phyloP scores from a whole-genome alignment of 1,140 invertebrate species.

The Telenomus remus region DNA sequence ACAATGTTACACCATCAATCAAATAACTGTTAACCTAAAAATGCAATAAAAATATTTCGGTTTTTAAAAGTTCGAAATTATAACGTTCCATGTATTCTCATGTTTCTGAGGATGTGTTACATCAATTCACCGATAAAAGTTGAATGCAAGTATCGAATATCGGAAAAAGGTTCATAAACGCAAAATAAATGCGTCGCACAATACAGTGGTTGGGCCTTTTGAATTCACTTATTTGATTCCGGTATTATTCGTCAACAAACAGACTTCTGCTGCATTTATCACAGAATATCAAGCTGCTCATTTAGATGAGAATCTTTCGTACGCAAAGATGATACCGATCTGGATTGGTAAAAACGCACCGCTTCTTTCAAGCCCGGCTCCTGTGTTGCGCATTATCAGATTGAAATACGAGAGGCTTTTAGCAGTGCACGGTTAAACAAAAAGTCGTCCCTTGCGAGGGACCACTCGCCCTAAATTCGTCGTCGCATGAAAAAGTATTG shows the following conservation, averaged over 20 bases:
- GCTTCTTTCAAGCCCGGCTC: conserved; percentile 40
- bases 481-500: conserved; percentile 27
- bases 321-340: conserved; percentile 43
- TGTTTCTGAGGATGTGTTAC: too few relatives aligned
- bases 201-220: conserved; percentile 4
- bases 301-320: conserved; percentile 43
- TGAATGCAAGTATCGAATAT: neutral
- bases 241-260: conserved; percentile 24
- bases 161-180: neutral
- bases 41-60: too few relatives aligned
- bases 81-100: too few relatives aligned
- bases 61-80: too few relatives aligned
- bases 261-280: conserved; percentile 17
- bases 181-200: neutral
- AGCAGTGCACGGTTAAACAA: conserved; percentile 36
- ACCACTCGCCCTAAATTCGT: conserved; percentile 4
- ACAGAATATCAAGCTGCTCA: conserved; percentile 33
- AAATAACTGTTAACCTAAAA: too few relatives aligned
- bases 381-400: conserved; percentile 29
- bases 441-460: conserved; percentile 34
- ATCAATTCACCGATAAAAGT: too few relatives aligned
- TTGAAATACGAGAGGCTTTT: conserved; percentile 57
- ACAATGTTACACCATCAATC: too few relatives aligned
- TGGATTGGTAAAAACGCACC: conserved; percentile 25
- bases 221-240: conserved; percentile 12